Evolutionary conservation across 2,113 vertebrate species (phyloP), one percentile per base, ranked within the genome.

Genomic region (Desmodus rotundus): DNA sequence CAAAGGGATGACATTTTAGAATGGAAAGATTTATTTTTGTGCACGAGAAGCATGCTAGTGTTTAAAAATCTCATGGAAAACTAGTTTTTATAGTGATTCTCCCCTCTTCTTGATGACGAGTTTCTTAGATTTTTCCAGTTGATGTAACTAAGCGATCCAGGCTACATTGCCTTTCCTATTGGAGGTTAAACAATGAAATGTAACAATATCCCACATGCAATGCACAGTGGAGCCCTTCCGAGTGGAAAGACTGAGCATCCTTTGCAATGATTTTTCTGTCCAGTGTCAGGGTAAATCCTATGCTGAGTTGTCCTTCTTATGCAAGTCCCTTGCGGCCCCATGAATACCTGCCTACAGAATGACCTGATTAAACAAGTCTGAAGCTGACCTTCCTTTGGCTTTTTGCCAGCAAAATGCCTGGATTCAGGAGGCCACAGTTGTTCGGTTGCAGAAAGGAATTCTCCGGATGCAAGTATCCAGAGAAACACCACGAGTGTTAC

Each of bases 51-150:
- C 8, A 3, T 87, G 70, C 77, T 87, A 45, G 61, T 86, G 9
- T 91, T 91, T 67, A 80, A 93, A 20, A 73, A 77, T 80, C 90
- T 54, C 56, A 70, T 47, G 36, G 68, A 68, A 87, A 94, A 38
- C 20, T 28, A 68, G 36, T 87, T 87, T 94, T 92, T 45, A 11
- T 87, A 50, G 63, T 70, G 65, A 61, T 26, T 54, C 20, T 63
- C 3, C 24, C 36, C 19, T 61, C 36, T 92, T 33, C 61, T 70
- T 90, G 54, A 41, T 73, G 61, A 80, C 67, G 54, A 61, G 33
- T 92, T 95, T 76, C 56, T 93, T 68, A 63, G 61, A 52, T 61
- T 92, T 67, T 93, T 95, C 70, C n/a, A 50, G 43, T 80, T 91
- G 31, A 65, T 20, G 9, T 68, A 68, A 73, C 20, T 73, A 20